Conservation (phyloP, 2,113 vertebrate genomes). For the Ceratotherium simum region DNA sequence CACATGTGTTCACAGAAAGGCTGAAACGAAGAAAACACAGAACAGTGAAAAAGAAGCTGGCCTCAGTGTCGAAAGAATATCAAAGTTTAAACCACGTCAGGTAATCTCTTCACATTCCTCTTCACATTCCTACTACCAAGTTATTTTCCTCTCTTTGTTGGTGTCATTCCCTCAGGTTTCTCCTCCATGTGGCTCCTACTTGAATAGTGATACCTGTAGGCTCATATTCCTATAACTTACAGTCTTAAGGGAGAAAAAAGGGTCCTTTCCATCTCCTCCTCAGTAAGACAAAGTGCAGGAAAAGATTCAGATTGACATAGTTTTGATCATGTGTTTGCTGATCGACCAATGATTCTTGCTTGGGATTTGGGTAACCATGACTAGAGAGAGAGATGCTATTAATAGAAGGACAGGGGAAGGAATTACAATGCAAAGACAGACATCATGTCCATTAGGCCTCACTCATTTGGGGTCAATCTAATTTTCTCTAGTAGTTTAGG, state of each 20-base stretch:
- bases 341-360: not conserved
- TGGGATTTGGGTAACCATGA: not conserved
- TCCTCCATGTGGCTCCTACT: not conserved
- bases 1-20: not conserved
- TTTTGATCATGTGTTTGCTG: not conserved
- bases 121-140: not conserved
- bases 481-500: not conserved
- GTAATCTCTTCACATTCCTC: not conserved
- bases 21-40: not conserved
- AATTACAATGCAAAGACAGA: not conserved
- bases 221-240: not conserved
- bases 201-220: not conserved
- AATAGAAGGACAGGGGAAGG: not conserved
- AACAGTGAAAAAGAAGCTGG: not conserved
- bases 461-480: not conserved
- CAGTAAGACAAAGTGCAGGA: not conserved
- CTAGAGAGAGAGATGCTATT: not conserved
- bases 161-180: not conserved
- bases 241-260: not conserved
- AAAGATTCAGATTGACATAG: not conserved
- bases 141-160: not conserved
- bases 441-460: not conserved
- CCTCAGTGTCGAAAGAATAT: not conserved
- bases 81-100: not conserved
- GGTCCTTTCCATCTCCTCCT: not conserved